These are phyloP conservation scores for Diachasma alloeum DNA, from an alignment of 1,140 invertebrate genomes.

Conservation along the genomic window DNA sequence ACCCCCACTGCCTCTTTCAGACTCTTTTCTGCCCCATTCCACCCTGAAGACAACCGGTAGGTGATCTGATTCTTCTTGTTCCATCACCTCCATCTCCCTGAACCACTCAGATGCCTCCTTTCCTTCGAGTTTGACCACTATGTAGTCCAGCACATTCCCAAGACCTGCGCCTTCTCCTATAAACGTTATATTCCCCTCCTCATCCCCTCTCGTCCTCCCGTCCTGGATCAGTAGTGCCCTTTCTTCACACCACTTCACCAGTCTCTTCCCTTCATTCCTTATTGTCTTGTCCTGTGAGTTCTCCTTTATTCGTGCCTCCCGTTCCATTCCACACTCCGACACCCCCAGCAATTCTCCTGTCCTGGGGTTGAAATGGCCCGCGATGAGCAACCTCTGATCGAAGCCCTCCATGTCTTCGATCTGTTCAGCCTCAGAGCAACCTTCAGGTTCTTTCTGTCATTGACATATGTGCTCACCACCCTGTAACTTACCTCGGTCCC, in stretches of 20 bases:
- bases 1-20: background rate
- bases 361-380: constrained; percentile 31
- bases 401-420: constrained; percentile 9
- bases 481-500: background rate
- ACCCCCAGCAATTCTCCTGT: constrained; percentile 13
- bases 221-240: no score
- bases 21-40: background rate
- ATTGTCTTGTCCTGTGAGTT: constrained; percentile 18
- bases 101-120: background rate
- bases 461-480: constrained; percentile 22
- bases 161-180: background rate
- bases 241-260: constrained; percentile 24
- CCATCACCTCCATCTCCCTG: background rate
- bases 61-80: constrained; percentile 25
- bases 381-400: background rate
- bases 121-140: background rate
- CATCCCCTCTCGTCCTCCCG: constrained; percentile 27
- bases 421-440: background rate
- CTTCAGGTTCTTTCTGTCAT: background rate
- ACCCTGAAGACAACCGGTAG: constrained; percentile 10
- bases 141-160: constrained; percentile 25
- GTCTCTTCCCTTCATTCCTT: constrained; percentile 26
- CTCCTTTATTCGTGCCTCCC: background rate
- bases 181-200: constrained; percentile 25
- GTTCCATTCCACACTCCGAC: background rate